Percentiles rank a stretch among this genome's conserved stretches.
Evolutionary conservation across 2,888 invertebrate genomes (phyloP).

Genomic region (Romanomermis culicivorax): DNA sequence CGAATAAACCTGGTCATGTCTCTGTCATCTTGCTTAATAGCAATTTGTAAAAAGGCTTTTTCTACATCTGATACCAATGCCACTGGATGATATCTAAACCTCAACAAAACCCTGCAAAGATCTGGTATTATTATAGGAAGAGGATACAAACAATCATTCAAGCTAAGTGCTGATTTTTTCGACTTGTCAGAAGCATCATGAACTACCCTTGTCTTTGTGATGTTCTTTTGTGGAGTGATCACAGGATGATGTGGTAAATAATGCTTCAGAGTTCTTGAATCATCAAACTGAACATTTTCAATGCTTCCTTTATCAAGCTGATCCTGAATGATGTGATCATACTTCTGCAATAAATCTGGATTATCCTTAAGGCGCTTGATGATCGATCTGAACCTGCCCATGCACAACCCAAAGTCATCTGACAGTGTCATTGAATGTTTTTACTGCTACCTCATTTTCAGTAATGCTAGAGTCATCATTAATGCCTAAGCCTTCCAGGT

Average conservation of each 20-base stretch:
- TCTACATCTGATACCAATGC: constrained; percentile 5
- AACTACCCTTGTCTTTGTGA: constrained; percentile 18
- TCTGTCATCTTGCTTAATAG: not conserved
- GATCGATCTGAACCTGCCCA: too few species aligned
- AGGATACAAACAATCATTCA: constrained; percentile 6
- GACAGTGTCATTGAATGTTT: not conserved
- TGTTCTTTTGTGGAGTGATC: constrained; percentile 7
- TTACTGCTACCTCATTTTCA: not conserved
- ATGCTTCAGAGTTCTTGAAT: not conserved
- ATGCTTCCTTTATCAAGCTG: constrained; percentile 7
- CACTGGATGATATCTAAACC: not conserved
- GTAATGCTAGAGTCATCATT: not conserved
- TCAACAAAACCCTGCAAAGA: constrained; percentile 3
- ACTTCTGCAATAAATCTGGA: not conserved
- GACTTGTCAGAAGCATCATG: not conserved
- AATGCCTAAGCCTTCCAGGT: not conserved
- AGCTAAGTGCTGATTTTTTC: not conserved
- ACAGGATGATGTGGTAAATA: constrained; percentile 7
- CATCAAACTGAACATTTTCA: too few species aligned
- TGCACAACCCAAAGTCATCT: too few species aligned
- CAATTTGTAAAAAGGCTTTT: constrained; percentile 7
- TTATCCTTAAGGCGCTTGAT: not conserved
- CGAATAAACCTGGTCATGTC: constrained; percentile 6
- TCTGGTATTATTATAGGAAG: constrained; percentile 4
- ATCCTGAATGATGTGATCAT: not conserved